Conservation (phyloP, 2,797 vertebrate species). For the Melanogrammus aeglefinus region DNA sequence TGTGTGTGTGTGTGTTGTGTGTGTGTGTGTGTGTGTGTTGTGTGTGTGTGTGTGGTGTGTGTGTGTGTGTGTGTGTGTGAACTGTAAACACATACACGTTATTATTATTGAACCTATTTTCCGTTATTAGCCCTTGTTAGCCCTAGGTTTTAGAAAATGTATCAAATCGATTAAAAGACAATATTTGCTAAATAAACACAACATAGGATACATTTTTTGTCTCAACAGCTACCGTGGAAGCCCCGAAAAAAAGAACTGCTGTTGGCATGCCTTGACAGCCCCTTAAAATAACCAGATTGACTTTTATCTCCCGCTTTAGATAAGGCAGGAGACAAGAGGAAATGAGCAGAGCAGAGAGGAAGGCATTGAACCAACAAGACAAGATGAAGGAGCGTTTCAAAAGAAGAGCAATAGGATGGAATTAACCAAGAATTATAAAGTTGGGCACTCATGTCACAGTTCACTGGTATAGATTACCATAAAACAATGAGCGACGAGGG, state of each 20-base stretch:
- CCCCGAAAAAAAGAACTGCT: background rate
- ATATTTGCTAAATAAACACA: background rate
- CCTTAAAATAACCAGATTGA: slow-evolving; percentile 2
- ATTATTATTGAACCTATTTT: background rate
- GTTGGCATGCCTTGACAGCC: background rate
- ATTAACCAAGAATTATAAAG: background rate
- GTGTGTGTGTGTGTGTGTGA: slow-evolving; percentile 58
- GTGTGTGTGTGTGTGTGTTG: slow-evolving; percentile 26
- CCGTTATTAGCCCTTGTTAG: background rate
- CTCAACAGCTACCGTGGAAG: background rate
- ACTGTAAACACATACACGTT: background rate
- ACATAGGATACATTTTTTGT: background rate
- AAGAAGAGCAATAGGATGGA: background rate
- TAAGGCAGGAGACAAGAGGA: slow-evolving; percentile 1
- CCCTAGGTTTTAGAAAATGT: background rate
- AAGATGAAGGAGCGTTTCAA: background rate
- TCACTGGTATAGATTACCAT: background rate
- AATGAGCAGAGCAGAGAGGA: background rate
- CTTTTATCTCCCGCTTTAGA: slow-evolving; percentile 3
- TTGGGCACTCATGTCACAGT: background rate
- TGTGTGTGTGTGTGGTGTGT: slow-evolving; percentile 16
- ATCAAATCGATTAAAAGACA: background rate
- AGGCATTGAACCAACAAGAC: background rate
- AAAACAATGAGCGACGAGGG: background rate
- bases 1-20: slow-evolving; percentile 62